A percentile compares a stretch with the other conserved stretches of the same genome.
phyloP scores from a whole-genome alignment of 2,797 vertebrate species.

The Buceros bicornis region DNA sequence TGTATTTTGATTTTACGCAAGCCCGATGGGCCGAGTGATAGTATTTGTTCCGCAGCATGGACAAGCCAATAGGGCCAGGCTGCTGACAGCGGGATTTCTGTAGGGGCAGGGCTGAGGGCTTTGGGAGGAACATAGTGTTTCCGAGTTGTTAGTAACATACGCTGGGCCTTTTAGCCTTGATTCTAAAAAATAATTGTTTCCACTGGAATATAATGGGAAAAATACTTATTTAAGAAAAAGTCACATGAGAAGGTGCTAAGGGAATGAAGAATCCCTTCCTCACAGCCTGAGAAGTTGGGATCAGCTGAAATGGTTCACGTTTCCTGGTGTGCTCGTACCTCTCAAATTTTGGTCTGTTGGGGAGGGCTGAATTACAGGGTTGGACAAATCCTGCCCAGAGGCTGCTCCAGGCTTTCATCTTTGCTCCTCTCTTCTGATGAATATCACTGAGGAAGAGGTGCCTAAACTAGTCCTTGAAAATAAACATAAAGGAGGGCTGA shows the following conservation, averaged over 20 bases:
- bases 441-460: not conserved
- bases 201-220: not conserved
- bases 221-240: not conserved
- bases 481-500: not conserved
- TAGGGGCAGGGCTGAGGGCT: not conserved
- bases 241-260: not conserved
- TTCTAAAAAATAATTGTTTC: not conserved
- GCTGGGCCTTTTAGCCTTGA: not conserved
- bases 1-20: not conserved
- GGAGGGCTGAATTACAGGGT: constrained; percentile 17
- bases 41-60: not conserved
- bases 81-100: not conserved
- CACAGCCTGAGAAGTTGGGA: not conserved
- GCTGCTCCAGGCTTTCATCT: constrained; percentile 52
- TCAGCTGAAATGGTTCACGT: not conserved
- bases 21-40: fast-evolving
- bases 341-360: not conserved
- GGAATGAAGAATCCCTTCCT: not conserved
- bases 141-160: not conserved
- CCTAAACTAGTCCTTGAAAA: not conserved
- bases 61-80: not conserved
- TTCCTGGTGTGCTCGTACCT: not conserved
- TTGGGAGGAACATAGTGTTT: not conserved
- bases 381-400: constrained; percentile 68
- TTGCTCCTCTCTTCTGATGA: not conserved